A percentile compares a stretch with the other conserved stretches of the same genome.
Evolutionary conservation across 1,140 invertebrate genomes (phyloP).

Genomic region (Drosophila pseudoananassae): DNA sequence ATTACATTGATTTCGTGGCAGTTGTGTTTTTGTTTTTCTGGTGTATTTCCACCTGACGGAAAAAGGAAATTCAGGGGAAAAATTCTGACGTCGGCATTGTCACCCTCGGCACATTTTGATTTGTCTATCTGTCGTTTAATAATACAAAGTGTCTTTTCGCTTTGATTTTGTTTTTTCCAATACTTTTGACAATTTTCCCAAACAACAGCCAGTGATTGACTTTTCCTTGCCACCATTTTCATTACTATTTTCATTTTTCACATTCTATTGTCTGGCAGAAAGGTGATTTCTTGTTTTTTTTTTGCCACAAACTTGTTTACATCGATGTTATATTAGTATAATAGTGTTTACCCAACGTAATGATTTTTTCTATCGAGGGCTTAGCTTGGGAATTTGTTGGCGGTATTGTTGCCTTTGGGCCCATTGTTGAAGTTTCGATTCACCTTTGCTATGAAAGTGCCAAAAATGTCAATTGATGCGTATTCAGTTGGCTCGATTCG

Average conservation of each 20-base stretch:
- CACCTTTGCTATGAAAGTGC: conserved; percentile 49
- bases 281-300: not conserved
- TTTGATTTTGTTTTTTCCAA: conserved; percentile 27
- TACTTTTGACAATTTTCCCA: conserved; percentile 52
- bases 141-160: conserved; percentile 62
- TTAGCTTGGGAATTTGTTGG: conserved; percentile 20
- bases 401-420: conserved; percentile 27
- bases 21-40: conserved; percentile 27
- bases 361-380: conserved; percentile 63
- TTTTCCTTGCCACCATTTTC: conserved; percentile 64
- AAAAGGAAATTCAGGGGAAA: conserved; percentile 32
- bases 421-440: conserved; percentile 24
- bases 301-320: conserved; percentile 56
- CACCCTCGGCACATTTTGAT: conserved; percentile 56
- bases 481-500: conserved; percentile 21
- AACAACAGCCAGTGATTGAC: conserved; percentile 64
- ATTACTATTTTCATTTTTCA: conserved; percentile 71
- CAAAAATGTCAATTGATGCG: conserved; percentile 50
- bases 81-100: conserved; percentile 42
- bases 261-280: conserved; percentile 20
- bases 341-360: conserved; percentile 53
- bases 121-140: conserved; percentile 65
- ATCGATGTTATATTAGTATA: conserved; percentile 3
- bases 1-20: conserved; percentile 70
- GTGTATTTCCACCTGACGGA: conserved; percentile 23